Base-by-base conservation (phyloP, 2,888 invertebrate genomes). In the Macrophya alboannulata region DNA sequence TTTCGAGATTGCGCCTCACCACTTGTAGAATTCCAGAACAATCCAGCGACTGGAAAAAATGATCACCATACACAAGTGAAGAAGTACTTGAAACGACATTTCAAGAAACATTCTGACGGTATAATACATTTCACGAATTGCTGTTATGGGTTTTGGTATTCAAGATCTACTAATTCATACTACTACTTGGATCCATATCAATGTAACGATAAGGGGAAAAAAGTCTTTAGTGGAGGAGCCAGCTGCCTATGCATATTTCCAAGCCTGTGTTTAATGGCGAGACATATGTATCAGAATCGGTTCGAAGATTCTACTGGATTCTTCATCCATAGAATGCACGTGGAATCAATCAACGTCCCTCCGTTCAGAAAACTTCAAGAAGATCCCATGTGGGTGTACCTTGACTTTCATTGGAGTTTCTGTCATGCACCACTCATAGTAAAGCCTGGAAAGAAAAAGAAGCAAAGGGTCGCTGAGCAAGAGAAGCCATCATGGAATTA, bases 71-170 rank as follows among this genome's bases (percentile, higher is more conserved):
- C 76, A 2, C 37, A 86, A 15, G 87, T 93, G 4, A 90, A 87
- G 6, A 90, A 88, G 37, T 88, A 92, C 25, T 17, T 93, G 79
- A 89, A 88, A 43, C 87, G 85, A 9, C 90, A 89, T 31, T 91
- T 93, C 15, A 88, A 89, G 43, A 88, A 86, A 6, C 82, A 90
- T 25, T 87, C 87, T 0, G 89, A 90, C 51, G 93, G 93, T 4
- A 88, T 93, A 4, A 71, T 93, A 17, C 93, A 93, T 12, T 92
- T 93, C 59, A 89, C 91, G 0, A 93, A 93, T 62, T 93, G 93
- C 85, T 93, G 93, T 43, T 93, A 93, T 72, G 93, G 91, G 8
- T 93, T 93, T 86, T 93, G 93, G 93, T 92, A 92, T 71, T 92
- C 92, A 0, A 87, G 88, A 21, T 72, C 87, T 5, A 92, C 91